A percentile compares a stretch with the other conserved stretches of the same genome.
Conservation (phyloP, 2,113 vertebrate species). For the Ochotona princeps region DNA sequence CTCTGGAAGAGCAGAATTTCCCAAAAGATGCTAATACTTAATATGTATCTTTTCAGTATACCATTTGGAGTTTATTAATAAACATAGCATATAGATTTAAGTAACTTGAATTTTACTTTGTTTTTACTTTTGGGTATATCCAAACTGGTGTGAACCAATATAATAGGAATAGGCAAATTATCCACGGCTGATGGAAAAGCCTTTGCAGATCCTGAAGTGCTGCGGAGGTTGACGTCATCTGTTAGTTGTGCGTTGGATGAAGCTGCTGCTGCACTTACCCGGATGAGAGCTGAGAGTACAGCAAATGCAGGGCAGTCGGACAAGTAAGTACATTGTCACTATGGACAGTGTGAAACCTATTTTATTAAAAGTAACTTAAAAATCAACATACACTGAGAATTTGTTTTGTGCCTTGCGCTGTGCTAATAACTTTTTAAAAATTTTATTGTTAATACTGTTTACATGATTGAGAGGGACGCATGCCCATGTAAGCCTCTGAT, state of each 20-base stretch:
- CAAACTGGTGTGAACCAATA: constrained; percentile 75
- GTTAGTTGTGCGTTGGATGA: constrained; percentile 99
- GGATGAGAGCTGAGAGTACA: constrained; percentile 99
- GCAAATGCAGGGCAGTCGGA: constrained; percentile 97
- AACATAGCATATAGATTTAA: neutral
- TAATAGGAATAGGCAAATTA: constrained; percentile 98
- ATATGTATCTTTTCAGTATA: neutral
- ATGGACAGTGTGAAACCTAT: neutral
- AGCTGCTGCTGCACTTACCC: constrained; percentile 97
- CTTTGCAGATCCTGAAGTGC: constrained; percentile 99
- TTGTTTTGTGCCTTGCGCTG: constrained; percentile 24
- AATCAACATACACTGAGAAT: neutral
- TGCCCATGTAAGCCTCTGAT: too few species aligned
- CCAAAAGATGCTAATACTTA: neutral
- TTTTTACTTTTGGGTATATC: constrained; percentile 65
- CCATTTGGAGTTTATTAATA: constrained; percentile 13
- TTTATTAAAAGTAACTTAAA: constrained; percentile 18
- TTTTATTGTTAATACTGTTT: too few species aligned
- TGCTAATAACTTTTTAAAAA: neutral
- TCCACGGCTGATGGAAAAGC: constrained; percentile 99
- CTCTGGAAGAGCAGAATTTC: neutral
- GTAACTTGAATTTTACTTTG: constrained; percentile 70
- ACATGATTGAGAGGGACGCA: too few species aligned
- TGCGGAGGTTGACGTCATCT: constrained; percentile 97
- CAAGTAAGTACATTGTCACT: constrained; percentile 91